Base-by-base conservation (phyloP, 1,140 invertebrate genomes). In the Cherax destructor region DNA sequence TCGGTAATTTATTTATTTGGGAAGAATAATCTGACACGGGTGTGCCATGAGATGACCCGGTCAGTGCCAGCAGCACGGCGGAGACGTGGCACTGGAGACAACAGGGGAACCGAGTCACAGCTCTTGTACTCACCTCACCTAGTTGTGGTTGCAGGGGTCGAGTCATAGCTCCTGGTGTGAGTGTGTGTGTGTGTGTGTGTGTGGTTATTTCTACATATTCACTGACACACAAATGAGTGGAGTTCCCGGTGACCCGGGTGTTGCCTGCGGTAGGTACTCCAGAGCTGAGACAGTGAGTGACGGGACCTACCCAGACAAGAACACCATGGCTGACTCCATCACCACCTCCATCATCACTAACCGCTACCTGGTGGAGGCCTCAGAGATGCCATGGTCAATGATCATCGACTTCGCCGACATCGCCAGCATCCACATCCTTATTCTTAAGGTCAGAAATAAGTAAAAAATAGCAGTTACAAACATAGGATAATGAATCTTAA, bases 321-420 rank as follows among this genome's bases (percentile, higher is more conserved):
- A 92, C 86, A 91, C 87, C 3, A 59, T 88, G 10, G 92, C 92
- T 0, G 89, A 92, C 47, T 85, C 92, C 86, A 91, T 92, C 86
- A 91, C 86, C 72, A 91, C 92, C 30, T 92, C 92, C 49, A 91
- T 92, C 89, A 91, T 92, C 69, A 79, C 85, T 56, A 92, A 92
- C 74, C 78, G 92, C 61, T 92, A 78, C 81, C 77, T 92, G 72
- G 86, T 92, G 13, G 92, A 92, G 80, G 92, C 92, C 7, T 52
- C 89, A 3, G 59, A 78, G 65, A 91, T 91, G 89, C 92, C 92
- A 18, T 92, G 88, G 86, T 92, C 92, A 30, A 91, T 92, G 92
- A 52, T 81, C 5, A 52, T 92, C 6, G 83, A 92, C 76, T 92
- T 91, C 74, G 74, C 69, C 0, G 92, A 92, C 61, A 88, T 92